phyloP scores from a whole-genome alignment of 2,888 invertebrate species.

The Eristalinus aeneus region DNA sequence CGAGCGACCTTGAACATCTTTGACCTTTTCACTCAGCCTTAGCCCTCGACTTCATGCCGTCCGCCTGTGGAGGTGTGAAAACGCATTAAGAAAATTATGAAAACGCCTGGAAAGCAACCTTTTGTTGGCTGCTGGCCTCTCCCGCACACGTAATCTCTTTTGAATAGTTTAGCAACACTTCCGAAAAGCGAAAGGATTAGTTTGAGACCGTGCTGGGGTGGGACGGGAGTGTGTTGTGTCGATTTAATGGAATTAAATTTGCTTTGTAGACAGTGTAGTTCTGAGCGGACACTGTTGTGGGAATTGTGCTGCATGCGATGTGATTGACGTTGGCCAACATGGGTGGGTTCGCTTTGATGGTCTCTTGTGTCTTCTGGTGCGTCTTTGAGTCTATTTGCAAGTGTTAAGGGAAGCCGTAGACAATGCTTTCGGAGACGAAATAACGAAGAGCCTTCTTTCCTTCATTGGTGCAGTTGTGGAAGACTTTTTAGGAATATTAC shows the following conservation, averaged over 20 bases:
- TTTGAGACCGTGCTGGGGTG: background rate
- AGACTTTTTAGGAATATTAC: too few species aligned
- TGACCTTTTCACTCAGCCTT: background rate
- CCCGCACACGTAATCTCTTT: slow-evolving; percentile 1
- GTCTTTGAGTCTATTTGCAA: too few species aligned
- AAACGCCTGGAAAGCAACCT: slow-evolving; percentile 37
- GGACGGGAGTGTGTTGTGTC: background rate
- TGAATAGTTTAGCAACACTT: slow-evolving; percentile 2
- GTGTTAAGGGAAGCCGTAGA: too few species aligned
- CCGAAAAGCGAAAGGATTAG: slow-evolving; percentile 18
- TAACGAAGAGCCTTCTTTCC: too few species aligned
- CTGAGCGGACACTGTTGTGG: background rate
- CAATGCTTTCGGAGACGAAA: too few species aligned
- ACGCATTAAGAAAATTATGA: slow-evolving; percentile 50
- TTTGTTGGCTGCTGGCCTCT: slow-evolving; percentile 20
- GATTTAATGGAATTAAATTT: background rate
- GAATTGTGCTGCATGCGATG: background rate
- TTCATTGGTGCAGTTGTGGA: too few species aligned
- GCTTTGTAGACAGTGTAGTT: background rate
- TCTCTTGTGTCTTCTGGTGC: background rate
- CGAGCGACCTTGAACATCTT: background rate
- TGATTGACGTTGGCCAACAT: background rate
- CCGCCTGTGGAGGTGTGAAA: slow-evolving; percentile 43
- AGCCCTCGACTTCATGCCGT: background rate
- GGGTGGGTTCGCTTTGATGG: background rate